These are phyloP conservation scores for Rallus crepitans DNA, from an alignment of 2,797 vertebrate genomes.

Conservation along the genomic window DNA sequence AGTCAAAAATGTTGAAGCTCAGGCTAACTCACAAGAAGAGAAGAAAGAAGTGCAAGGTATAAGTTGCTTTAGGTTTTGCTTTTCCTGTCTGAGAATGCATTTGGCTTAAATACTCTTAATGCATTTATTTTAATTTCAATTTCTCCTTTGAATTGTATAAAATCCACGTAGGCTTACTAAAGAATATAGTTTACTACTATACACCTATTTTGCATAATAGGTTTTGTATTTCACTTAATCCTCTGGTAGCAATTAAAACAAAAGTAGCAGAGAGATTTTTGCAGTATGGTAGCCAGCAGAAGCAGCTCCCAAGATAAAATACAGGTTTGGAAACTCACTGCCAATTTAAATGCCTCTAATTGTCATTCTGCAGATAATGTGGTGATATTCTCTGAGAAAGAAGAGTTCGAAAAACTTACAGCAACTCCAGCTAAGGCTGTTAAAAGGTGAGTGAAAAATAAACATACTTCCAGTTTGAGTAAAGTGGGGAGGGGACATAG, in stretches of 20 bases:
- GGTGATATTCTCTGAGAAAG: constrained; percentile 95
- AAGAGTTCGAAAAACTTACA: constrained; percentile 96
- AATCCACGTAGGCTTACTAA: neutral
- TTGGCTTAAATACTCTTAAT: neutral
- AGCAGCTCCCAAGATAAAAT: neutral
- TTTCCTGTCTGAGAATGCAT: neutral
- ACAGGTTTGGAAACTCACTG: neutral
- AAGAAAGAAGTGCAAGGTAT: constrained; percentile 94
- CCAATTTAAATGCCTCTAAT: neutral
- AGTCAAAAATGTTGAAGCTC: constrained; percentile 91
- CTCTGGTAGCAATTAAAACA: neutral
- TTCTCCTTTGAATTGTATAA: neutral
- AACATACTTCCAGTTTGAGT: neutral
- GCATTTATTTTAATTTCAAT: neutral
- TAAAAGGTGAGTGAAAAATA: constrained; percentile 86
- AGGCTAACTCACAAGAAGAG: constrained; percentile 90
- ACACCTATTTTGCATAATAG: neutral
- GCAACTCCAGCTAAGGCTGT: constrained; percentile 88
- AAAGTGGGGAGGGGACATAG: neutral
- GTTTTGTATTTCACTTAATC: neutral
- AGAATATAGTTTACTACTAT: neutral
- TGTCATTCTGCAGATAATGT: constrained; percentile 84
- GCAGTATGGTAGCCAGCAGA: neutral
- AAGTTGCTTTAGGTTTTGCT: constrained; percentile 32
- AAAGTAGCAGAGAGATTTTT: neutral